phyloP scores from a whole-genome alignment of 2,113 vertebrate genomes.

The Proteles cristata region DNA sequence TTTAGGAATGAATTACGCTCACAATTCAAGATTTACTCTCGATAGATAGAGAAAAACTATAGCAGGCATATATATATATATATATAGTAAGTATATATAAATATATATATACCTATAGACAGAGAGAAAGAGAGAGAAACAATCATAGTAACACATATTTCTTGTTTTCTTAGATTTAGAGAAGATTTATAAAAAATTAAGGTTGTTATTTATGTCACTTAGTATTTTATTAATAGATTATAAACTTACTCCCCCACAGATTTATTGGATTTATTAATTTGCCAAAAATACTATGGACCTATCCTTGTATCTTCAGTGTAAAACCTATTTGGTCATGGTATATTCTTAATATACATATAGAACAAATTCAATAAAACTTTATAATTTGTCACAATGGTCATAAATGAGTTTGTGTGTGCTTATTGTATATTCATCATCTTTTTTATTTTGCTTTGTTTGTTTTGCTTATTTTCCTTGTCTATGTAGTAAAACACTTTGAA shows the following conservation, averaged over 20 bases:
- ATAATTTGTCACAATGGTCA: background rate
- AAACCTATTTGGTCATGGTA: background rate
- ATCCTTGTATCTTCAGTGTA: background rate
- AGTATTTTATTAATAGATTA: background rate
- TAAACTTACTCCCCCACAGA: background rate
- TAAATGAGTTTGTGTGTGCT: background rate
- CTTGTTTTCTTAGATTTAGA: conserved; percentile 9
- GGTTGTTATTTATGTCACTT: background rate
- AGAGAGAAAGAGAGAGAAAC: background rate
- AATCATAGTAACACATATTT: background rate
- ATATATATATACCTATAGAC: too few species aligned
- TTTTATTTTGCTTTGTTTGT: background rate
- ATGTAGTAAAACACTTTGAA: background rate
- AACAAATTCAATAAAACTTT: background rate
- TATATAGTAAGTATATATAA: too few species aligned
- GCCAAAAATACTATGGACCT: background rate
- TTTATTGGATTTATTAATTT: background rate
- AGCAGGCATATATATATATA: too few species aligned
- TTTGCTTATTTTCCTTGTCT: background rate
- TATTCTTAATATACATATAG: background rate
- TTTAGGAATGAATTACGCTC: too few species aligned
- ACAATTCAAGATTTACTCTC: too few species aligned
- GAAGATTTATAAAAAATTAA: background rate
- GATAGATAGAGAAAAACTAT: too few species aligned
- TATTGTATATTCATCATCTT: background rate